Evolutionary conservation across 1,140 invertebrate species (phyloP), one percentile per base, ranked within the genome.

Genomic region (Euglossa dilemma): DNA sequence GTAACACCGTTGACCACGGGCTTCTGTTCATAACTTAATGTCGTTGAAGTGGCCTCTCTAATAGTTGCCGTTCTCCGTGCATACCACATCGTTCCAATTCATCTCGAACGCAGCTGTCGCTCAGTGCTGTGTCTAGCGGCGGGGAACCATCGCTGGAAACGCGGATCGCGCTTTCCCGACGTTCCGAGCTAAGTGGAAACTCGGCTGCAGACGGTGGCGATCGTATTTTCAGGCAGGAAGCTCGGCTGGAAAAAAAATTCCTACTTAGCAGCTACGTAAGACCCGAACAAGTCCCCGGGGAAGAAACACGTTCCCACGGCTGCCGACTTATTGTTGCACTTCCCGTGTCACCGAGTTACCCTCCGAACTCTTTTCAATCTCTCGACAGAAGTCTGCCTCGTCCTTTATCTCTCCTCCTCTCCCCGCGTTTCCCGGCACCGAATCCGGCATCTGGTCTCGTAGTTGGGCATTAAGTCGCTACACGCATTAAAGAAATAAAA

Each of bases 61-160:
- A 70, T 59, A 54, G 72, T 28, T 23, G 80, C 45, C 45, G 45
- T 45, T 77, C 73, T 63, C 23, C 52, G 50, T 8, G 25, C 61
- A 45, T 63, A 76, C 85, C 80, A 61, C 73, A n/a, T n/a, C 50
- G 57, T 56, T 82, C 64, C 70, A 73, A 85, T 85, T 87, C 79
- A 85, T 74, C 69, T 72, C 47, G 47, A 45, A 67, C 76, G 74
- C 85, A 86, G 83, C 80, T 76, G 82, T 52, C 59, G 76, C 57
- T 47, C 81, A 85, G 78, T 56, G 52, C 56, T 63, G 83, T 67
- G 57, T n/a, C 43, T 57, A 14, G 11, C 73, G 12, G 36, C 70
- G 61, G 9, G 52, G 54, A 52, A 36, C 28, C 54, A 23, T 20
- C 2, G 20, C 18, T 12, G 9, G 20, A 14, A 2, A 23, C 36